Percentiles rank a stretch among this genome's conserved stretches.
Conservation (phyloP, 2,797 vertebrate genomes). For the Pteronotus mesoamericanus region DNA sequence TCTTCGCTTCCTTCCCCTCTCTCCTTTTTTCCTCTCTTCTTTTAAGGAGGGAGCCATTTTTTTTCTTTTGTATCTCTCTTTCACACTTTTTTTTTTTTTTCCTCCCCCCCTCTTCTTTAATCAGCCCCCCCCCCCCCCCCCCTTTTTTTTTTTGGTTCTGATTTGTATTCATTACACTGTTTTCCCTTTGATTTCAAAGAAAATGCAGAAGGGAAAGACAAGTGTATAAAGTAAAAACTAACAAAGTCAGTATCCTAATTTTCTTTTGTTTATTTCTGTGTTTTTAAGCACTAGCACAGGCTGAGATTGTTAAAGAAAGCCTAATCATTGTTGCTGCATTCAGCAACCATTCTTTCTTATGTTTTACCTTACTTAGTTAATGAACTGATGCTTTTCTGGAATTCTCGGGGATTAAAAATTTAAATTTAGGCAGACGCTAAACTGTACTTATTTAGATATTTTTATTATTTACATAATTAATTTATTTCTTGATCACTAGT, state of each 20-base stretch:
- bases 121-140: too few species aligned
- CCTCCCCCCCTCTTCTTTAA: too few species aligned
- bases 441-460: background rate
- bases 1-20: too few species aligned
- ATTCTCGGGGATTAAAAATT: background rate
- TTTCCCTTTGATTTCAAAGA: background rate
- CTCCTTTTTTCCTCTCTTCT: too few species aligned
- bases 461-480: background rate
- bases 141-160: too few species aligned
- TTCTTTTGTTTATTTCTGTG: background rate
- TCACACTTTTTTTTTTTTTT: too few species aligned
- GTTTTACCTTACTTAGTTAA: background rate
- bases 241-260: background rate
- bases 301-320: background rate
- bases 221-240: background rate
- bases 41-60: too few species aligned
- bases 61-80: too few species aligned
- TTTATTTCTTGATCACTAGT: background rate
- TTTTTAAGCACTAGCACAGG: background rate
- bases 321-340: background rate
- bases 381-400: background rate
- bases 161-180: background rate
- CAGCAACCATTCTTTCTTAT: background rate
- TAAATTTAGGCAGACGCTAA: background rate
- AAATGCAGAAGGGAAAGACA: background rate